Conservation (phyloP, 1,140 invertebrate species). For the Antheraea mylitta region DNA sequence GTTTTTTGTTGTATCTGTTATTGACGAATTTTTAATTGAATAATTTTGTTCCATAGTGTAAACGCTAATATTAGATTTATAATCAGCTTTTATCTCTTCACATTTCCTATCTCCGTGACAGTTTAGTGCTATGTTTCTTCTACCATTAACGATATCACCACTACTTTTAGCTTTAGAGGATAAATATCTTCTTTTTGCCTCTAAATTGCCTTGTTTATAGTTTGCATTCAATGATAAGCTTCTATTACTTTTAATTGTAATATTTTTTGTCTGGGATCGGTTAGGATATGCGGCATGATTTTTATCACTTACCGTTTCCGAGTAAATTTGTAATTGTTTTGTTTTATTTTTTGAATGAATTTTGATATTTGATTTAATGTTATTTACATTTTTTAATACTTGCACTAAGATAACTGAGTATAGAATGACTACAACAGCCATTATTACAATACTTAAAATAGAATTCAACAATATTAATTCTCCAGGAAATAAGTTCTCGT, state of each 20-base stretch:
- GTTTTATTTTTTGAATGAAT: constrained; percentile 32
- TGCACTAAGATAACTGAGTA: constrained; percentile 78
- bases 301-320: constrained; percentile 39
- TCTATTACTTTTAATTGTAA: constrained; percentile 36
- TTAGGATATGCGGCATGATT: constrained; percentile 35
- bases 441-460: constrained; percentile 73
- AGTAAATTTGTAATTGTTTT: constrained; percentile 55
- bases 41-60: constrained; percentile 37
- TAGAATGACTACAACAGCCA: constrained; percentile 72
- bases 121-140: constrained; percentile 11
- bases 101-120: constrained; percentile 18
- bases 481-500: constrained; percentile 74
- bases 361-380: constrained; percentile 54
- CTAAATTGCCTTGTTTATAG: constrained; percentile 22
- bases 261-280: constrained; percentile 25
- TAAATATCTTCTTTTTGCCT: constrained; percentile 7
- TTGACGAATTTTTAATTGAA: constrained; percentile 14
- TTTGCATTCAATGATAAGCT: constrained; percentile 49
- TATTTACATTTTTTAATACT: constrained; percentile 72
- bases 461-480: constrained; percentile 75
- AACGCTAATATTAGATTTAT: constrained; percentile 42
- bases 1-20: background rate
- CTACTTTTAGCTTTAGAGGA: constrained; percentile 47
- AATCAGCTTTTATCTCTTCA: constrained; percentile 20
- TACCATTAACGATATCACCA: constrained; percentile 28